Base-by-base conservation (phyloP, 2,797 vertebrate genomes). In the Rhinichthys osculus region DNA sequence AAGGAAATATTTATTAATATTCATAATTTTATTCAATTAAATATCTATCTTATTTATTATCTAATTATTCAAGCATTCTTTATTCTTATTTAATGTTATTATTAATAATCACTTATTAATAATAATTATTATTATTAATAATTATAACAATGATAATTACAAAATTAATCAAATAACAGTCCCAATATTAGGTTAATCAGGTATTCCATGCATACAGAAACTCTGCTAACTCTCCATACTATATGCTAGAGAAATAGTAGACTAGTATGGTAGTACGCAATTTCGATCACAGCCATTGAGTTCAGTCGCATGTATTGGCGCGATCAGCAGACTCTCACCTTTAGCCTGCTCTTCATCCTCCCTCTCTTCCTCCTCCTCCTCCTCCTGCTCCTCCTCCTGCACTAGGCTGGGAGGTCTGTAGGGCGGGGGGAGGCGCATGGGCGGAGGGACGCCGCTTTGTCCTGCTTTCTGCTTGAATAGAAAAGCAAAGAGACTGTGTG, bases 351-450 rank as follows among this genome's bases (percentile, higher is more conserved):
- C 85, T 40, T 86, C 72, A 21, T 87, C 88, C 19, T 83, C 79
- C 47, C 74, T 57, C 21, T 77, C 74, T 57, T 77, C 80, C 52
- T 76, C 76, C 3, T 66, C 57, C 50, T 82, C 27, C 52, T 77
- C 66, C 42, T 82, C 71, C 16, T 81, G 86, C 66, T 86, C 64
- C 67, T 90, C 89, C 38, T 88, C 88, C 11, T 83, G 74, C 47
- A 87, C 82, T 33, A 73, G 78, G 47, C 89, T 89, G 38, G 89
- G 91, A 30, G 89, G 89, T 62, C 89, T 85, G 90, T 92, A 92
- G 1, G 91, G 92, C 4, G 92, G 92, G 52, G 92, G 91, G 40
- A 91, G 89, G 33, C 92, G 87, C 88, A 90, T 88, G 4, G 90
- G 89, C 6, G 90, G 89, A n/a, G 91, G 91, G 2, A 35, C 77